phyloP scores from a whole-genome alignment of 2,888 invertebrate species.

The Andrena bucephala region DNA sequence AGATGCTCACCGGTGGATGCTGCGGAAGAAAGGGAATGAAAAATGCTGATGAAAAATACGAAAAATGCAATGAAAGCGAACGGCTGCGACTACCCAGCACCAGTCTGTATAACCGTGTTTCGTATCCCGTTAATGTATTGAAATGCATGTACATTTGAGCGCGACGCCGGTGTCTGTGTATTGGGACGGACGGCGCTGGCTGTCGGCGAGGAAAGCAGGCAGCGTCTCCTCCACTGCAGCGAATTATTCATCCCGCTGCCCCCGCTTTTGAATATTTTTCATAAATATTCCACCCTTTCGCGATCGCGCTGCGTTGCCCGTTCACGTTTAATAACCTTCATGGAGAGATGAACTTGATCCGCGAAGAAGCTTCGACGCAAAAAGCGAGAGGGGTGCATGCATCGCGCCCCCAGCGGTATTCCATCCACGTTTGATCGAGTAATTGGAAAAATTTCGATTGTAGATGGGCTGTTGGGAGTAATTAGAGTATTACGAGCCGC shows the following conservation, averaged over 20 bases:
- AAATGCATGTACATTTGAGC: conserved; percentile 72
- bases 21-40: conserved; percentile 30
- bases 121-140: conserved; percentile 69
- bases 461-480: background rate
- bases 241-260: conserved; percentile 68
- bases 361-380: background rate
- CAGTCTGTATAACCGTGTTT: conserved; percentile 49
- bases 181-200: conserved; percentile 30
- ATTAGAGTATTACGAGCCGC: background rate
- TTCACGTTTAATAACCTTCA: conserved; percentile 53
- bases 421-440: background rate
- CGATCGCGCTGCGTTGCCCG: conserved; percentile 41
- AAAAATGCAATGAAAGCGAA: background rate
- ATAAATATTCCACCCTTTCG: conserved; percentile 69
- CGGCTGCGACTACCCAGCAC: conserved; percentile 7
- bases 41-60: conserved; percentile 50
- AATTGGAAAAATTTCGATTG: conserved; percentile 9
- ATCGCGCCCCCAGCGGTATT: background rate
- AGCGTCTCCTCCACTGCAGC: conserved; percentile 31
- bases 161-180: conserved; percentile 26
- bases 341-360: background rate
- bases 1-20: too few species aligned
- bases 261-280: conserved; percentile 71
- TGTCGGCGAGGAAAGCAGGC: conserved; percentile 44
- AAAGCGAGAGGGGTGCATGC: too few species aligned